Evolutionary conservation across 2,113 vertebrate species (phyloP).

Genomic region (Chaetura pelagica): DNA sequence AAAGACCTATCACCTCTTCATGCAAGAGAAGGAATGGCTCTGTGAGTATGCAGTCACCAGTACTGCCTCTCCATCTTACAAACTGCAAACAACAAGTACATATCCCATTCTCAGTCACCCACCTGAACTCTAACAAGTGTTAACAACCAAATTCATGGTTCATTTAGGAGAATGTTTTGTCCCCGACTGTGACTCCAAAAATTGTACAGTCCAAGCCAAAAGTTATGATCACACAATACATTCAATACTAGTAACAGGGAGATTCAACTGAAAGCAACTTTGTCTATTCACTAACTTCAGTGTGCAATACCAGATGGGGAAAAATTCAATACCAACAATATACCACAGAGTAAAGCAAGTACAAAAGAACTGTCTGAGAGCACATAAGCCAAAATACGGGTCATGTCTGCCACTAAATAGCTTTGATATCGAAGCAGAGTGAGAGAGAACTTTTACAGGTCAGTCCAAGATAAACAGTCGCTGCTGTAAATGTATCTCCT

Average conservation of each 20-base stretch:
- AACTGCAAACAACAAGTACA: background rate
- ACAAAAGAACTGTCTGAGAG: background rate
- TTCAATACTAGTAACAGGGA: background rate
- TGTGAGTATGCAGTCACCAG: background rate
- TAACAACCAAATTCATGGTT: background rate
- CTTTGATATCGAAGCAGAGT: background rate
- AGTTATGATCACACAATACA: background rate
- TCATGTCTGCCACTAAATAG: background rate
- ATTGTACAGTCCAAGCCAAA: background rate
- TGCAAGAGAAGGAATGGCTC: accelerated
- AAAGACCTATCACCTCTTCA: background rate
- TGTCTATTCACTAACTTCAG: background rate
- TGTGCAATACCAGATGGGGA: accelerated
- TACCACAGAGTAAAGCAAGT: background rate
- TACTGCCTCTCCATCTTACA: background rate
- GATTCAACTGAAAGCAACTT: background rate
- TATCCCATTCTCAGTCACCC: background rate
- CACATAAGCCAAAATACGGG: background rate
- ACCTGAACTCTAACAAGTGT: background rate
- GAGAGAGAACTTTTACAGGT: background rate
- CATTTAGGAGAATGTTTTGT: background rate
- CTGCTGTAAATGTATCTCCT: background rate
- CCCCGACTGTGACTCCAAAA: background rate
- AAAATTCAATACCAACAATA: background rate
- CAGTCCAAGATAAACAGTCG: background rate